These are phyloP conservation scores for Helicoverpa armigera DNA, from an alignment of 1,140 invertebrate genomes.

Conservation along the genomic window DNA sequence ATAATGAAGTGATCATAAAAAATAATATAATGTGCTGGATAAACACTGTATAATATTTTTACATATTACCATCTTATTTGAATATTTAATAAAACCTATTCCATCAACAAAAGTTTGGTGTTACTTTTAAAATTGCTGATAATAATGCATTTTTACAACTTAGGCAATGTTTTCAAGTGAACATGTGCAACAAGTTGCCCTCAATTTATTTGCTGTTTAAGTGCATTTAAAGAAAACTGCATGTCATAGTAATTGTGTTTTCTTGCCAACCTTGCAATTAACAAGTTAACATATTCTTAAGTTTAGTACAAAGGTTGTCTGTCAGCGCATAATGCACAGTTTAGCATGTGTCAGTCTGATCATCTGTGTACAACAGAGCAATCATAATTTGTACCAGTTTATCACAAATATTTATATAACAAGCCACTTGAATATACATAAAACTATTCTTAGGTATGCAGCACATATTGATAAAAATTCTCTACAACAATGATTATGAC, in stretches of 20 bases:
- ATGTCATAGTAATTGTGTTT: background rate
- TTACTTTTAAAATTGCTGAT: no score
- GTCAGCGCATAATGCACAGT: background rate
- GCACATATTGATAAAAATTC: background rate
- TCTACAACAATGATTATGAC: background rate
- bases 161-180: constrained; percentile 3
- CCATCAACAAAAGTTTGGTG: no score
- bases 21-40: no score
- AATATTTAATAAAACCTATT: background rate
- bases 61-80: background rate
- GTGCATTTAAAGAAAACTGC: constrained; percentile 10
- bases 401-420: constrained; percentile 1
- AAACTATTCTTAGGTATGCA: background rate
- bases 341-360: constrained; percentile 11
- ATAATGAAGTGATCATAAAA: no score
- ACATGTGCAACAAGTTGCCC: constrained; percentile 11
- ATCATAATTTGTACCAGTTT: background rate
- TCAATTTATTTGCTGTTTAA: constrained; percentile 8
- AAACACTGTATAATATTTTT: no score
- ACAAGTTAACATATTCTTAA: constrained; percentile 15
- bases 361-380: background rate
- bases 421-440: background rate
- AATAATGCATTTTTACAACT: no score
- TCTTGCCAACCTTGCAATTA: constrained; percentile 23
- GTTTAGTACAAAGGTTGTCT: background rate